Evolutionary conservation across 2,113 vertebrate genomes (phyloP).

Genomic region (Colaptes auratus): DNA sequence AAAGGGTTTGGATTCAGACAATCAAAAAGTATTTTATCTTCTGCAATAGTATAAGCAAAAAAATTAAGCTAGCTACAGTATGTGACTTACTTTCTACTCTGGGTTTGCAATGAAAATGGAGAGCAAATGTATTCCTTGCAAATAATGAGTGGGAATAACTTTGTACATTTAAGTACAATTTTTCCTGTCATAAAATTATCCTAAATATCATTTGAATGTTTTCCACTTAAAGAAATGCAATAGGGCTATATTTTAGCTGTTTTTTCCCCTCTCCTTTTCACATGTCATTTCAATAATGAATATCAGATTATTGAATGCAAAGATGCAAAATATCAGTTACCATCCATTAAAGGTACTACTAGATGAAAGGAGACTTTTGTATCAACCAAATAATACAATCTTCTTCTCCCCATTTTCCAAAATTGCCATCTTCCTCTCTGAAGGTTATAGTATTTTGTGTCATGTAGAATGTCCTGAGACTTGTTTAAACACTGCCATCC

Average conservation of each 20-base stretch:
- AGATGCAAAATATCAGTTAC: not conserved
- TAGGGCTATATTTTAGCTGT: not conserved
- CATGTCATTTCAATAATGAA: conserved; percentile 21
- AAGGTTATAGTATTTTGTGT: not conserved
- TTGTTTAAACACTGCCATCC: not conserved
- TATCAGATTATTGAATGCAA: not conserved
- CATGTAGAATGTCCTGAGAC: not conserved
- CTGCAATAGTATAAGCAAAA: not conserved
- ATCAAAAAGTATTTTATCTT: not conserved
- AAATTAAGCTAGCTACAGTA: not conserved
- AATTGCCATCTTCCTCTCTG: not conserved
- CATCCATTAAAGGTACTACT: not conserved
- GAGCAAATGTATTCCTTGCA: conserved; percentile 11
- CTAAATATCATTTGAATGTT: not conserved
- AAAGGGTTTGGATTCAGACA: not conserved
- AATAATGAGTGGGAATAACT: not conserved
- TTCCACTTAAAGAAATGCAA: conserved; percentile 2
- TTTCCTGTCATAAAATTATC: conserved; percentile 17
- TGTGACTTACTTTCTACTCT: not conserved
- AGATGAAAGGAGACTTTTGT: not conserved
- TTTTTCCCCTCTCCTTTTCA: conserved; percentile 15
- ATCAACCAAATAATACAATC: not conserved
- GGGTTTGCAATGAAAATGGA: not conserved
- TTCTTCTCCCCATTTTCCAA: not conserved
- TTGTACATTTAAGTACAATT: too few relatives aligned